A percentile compares a stretch with the other conserved stretches of the same genome.
phyloP scores from a whole-genome alignment of 2,888 invertebrate species.

The Lamellibrachia satsuma region DNA sequence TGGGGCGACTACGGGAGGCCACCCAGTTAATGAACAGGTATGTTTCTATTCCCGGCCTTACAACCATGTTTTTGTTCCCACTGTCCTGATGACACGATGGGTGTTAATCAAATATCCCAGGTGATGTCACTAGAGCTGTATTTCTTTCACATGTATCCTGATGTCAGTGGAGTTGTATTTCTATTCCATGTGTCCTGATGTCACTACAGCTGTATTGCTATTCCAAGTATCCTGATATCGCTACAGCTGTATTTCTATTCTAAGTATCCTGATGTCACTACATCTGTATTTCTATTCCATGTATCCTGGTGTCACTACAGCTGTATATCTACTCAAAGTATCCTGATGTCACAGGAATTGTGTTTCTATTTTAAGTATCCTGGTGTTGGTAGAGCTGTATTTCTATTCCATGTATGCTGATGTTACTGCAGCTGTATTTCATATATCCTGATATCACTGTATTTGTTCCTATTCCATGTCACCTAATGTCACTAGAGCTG shows the following conservation, averaged over 20 bases:
- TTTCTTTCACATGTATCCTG: neutral
- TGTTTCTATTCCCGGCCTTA: neutral
- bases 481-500: neutral
- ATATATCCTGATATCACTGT: neutral
- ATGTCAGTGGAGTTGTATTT: neutral
- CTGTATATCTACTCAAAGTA: no score
- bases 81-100: neutral
- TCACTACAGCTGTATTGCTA: neutral
- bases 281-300: no score
- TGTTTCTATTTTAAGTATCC: no score
- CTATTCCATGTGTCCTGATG: neutral
- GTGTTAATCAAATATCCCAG: neutral
- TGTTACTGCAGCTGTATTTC: no score
- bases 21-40: conserved; percentile 91
- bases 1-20: conserved; percentile 85
- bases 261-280: neutral
- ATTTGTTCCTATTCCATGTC: neutral
- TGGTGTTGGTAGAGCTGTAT: no score
- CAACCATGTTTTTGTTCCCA: neutral
- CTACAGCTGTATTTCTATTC: neutral
- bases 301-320: no score
- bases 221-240: neutral
- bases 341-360: no score
- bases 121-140: neutral
- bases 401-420: no score